A percentile compares a stretch with the other conserved stretches of the same genome.
Conservation (phyloP, 2,797 vertebrate species). For the Zonotrichia albicollis region DNA sequence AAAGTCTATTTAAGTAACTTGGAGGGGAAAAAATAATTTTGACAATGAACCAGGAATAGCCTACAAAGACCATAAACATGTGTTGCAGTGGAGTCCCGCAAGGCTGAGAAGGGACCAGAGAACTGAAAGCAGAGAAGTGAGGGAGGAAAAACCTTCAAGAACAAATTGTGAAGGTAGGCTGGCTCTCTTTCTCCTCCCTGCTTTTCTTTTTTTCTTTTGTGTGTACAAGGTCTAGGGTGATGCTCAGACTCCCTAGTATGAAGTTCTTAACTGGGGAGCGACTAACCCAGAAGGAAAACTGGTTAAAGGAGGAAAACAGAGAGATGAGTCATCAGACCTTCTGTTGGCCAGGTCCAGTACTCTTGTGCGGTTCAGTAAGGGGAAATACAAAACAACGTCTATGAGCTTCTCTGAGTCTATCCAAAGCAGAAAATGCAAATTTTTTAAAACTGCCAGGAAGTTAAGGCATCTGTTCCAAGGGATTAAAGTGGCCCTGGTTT, state of each 20-base stretch:
- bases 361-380: background rate
- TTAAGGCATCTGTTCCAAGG: background rate
- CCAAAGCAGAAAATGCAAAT: background rate
- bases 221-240: background rate
- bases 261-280: background rate
- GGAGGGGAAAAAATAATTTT: background rate
- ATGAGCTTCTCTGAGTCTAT: background rate
- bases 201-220: background rate
- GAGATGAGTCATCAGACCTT: background rate
- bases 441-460: background rate
- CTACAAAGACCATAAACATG: background rate
- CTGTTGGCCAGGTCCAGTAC: background rate
- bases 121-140: background rate
- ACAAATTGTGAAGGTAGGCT: background rate
- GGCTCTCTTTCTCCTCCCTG: background rate
- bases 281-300: background rate
- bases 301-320: background rate
- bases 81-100: background rate
- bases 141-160: background rate
- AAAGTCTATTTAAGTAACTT: conserved; percentile 58
- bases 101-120: background rate
- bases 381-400: background rate
- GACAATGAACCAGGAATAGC: background rate
- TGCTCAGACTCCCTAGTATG: background rate
- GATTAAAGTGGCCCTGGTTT: background rate